Percentiles rank a stretch among this genome's conserved stretches.
Conservation (phyloP, 2,888 invertebrate species). For the Lutraria lutraria region DNA sequence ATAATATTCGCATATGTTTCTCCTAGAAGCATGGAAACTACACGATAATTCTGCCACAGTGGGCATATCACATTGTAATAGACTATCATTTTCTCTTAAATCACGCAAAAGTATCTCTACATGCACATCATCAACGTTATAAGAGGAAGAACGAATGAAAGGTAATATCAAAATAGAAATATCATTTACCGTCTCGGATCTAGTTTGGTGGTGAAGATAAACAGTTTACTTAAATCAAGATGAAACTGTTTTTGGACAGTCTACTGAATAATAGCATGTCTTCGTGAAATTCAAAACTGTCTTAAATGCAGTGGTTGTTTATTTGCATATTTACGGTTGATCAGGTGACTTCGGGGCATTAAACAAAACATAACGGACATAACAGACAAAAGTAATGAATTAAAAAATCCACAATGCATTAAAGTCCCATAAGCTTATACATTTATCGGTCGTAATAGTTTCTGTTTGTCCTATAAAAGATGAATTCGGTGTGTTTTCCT, state of each 20-base stretch:
- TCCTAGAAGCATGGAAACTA: not conserved
- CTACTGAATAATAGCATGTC: not conserved
- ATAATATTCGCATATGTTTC: not conserved
- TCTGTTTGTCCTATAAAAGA: too few species aligned
- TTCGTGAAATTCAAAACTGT: not conserved
- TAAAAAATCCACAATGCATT: too few species aligned
- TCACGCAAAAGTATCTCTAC: not conserved
- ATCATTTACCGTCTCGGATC: not conserved
- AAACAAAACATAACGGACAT: too few species aligned
- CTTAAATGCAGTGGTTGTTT: not conserved
- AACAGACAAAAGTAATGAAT: too few species aligned
- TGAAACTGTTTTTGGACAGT: not conserved
- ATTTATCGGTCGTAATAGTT: too few species aligned
- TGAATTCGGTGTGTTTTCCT: too few species aligned
- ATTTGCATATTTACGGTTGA: constrained; percentile 1
- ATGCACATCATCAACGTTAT: not conserved
- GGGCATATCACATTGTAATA: not conserved
- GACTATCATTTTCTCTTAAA: not conserved
- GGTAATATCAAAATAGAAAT: not conserved
- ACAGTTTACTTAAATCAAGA: not conserved
- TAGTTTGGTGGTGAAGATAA: not conserved
- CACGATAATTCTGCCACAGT: not conserved
- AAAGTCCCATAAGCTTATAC: too few species aligned
- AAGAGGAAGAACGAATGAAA: not conserved
- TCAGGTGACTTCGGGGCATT: not conserved